Base-by-base conservation (phyloP, 2,888 invertebrate species). In the Aphodius sticticus region DNA sequence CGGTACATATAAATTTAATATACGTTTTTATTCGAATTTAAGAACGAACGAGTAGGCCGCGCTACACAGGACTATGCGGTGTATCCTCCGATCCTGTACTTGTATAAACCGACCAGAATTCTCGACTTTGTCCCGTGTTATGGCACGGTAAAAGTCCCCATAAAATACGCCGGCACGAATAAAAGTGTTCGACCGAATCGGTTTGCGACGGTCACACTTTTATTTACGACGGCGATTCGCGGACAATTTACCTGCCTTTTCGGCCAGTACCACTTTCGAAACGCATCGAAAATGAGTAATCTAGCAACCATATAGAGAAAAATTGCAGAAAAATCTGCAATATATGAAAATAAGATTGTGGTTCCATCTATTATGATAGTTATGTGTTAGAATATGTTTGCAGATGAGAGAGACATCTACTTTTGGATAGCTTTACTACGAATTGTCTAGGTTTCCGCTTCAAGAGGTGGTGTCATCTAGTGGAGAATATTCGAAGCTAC, bases 21-120 rank as follows among this genome's bases (percentile, higher is more conserved):
- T 74, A 74, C 74, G 74, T 74, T 74, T 74, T 74, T 74, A 74
- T 74, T 74, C 36, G 74, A 74, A 35, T 74, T 74, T 74, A 26
- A 36, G 74, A 74, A n/a, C 74, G 53, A 26, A 26, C 26, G 26
- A 26, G 26, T 26, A 26, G 26, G 26, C 26, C 26, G 26, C 26
- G 26, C 26, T 26, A 26, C 26, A 26, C 26, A 26, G 26, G 26
- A 26, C 26, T 26, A 3, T 26, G 26, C 2, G 26, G 26, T 26
- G 3, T 2, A 2, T 26, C 26, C 26, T 26, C 26, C 26, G 26
- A 26, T 26, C 26, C 26, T 26, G 26, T 26, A 26, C 26, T 26
- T 26, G 26, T 26, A 26, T 26, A 26, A 26, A 26, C 26, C 3
- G 16, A 7, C 6, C 70, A 26, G 70, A 70, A 70, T 70, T 70